Percentiles rank a stretch among this genome's conserved stretches.
phyloP scores from a whole-genome alignment of 1,140 invertebrate genomes.

The Drosophila erecta region DNA sequence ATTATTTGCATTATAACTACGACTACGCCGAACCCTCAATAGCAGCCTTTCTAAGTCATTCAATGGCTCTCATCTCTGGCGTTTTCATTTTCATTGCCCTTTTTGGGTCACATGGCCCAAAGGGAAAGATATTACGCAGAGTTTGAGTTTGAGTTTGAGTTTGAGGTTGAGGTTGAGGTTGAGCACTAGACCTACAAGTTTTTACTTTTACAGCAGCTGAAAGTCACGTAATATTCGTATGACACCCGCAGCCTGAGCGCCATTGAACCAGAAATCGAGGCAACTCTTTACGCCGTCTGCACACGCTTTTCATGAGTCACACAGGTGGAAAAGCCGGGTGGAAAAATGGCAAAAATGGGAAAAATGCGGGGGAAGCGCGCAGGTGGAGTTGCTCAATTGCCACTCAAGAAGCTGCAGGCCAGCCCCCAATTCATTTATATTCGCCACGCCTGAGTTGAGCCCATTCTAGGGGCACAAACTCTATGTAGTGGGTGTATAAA shows the following conservation, averaged over 20 bases:
- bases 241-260: conserved; percentile 23
- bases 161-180: background rate
- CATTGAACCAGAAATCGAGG: conserved; percentile 74
- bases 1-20: conserved; percentile 61
- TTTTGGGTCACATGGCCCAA: conserved; percentile 28
- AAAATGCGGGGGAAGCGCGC: background rate
- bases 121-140: conserved; percentile 1
- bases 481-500: conserved; percentile 3
- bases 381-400: conserved; percentile 13
- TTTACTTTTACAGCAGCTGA: background rate
- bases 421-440: conserved; percentile 17
- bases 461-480: conserved; percentile 4
- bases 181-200: background rate
- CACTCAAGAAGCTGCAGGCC: conserved; percentile 28
- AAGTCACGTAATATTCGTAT: conserved; percentile 18
- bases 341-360: background rate
- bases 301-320: conserved; percentile 48
- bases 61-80: conserved; percentile 61
- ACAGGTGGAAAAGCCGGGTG: conserved; percentile 20
- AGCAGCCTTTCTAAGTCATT: conserved; percentile 55
- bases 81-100: conserved; percentile 58
- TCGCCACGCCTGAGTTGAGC: conserved; percentile 57
- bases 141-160: background rate
- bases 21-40: conserved; percentile 3
- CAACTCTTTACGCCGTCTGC: conserved; percentile 59